These are phyloP conservation scores for Caenorhabditis tropicalis DNA, from an alignment of 1,140 invertebrate species.

Conservation along the genomic window DNA sequence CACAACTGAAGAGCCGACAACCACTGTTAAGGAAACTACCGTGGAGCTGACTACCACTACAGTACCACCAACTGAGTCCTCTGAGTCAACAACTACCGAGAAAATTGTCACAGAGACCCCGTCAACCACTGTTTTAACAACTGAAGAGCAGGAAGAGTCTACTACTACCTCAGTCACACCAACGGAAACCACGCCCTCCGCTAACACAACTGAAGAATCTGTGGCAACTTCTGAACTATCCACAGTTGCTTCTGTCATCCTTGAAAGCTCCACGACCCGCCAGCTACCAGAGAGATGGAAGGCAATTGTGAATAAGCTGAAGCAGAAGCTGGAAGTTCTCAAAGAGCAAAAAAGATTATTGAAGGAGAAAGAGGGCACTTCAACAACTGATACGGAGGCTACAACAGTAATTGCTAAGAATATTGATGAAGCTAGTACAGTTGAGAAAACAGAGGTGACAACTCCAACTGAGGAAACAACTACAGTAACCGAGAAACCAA, in stretches of 20 bases:
- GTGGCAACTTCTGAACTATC: neutral
- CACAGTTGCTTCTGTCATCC: neutral
- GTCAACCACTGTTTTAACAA: no score
- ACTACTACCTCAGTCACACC: neutral
- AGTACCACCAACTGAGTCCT: neutral
- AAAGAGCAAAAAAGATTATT: conserved; percentile 32
- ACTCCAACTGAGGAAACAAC: neutral
- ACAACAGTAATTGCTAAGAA: neutral
- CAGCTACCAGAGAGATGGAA: conserved; percentile 46
- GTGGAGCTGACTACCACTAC: neutral
- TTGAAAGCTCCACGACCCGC: neutral
- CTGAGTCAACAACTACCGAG: neutral
- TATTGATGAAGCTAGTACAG: neutral
- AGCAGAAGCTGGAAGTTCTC: conserved; percentile 39
- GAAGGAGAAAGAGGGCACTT: conserved; percentile 17
- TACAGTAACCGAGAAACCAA: neutral
- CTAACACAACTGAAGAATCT: neutral
- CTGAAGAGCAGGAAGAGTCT: no score
- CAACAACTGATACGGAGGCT: conserved; percentile 15
- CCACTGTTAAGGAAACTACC: neutral
- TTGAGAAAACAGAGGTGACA: neutral
- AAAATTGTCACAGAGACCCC: neutral
- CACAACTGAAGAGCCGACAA: neutral
- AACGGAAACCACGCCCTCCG: neutral
- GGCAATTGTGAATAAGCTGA: conserved; percentile 24